Base-by-base conservation (phyloP, 2,113 vertebrate species). In the Xiphorhynchus elegans region DNA sequence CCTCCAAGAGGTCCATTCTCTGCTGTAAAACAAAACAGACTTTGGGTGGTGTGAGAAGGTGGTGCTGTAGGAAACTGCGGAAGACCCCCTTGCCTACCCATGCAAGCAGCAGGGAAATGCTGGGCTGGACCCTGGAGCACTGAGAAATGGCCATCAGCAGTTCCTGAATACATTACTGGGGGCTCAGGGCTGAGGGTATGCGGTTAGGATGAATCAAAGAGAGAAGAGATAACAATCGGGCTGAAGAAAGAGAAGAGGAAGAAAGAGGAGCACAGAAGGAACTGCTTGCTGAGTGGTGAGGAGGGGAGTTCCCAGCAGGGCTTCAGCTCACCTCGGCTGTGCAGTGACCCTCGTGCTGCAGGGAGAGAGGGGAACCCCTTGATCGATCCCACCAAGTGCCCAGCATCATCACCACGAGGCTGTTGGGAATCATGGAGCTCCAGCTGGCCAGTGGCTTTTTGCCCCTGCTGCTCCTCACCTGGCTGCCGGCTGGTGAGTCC, bases 1-100 rank as follows among this genome's bases (percentile, higher is more conserved):
- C 79, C 46, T 86, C 33, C 76, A 13, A 14, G 35, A 18, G 5
- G 15, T 49, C 17, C 2, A 1, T 82, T 69, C 37, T 49, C 33
- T 47, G 81, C 14, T 23, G 23, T n/a, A 7, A 40, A 60, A 6
- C 40, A 42, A 26, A 69, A 10, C 25, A 7, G 66, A 44, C 20
- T 24, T 0, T 0, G 1, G 49, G 46, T 46, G 17, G 19, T 0
- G 0, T 2, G 3, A 42, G 42, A 23, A 63, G 42, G 18, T 9
- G 7, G 20, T 5, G 4, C 64, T 40, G 49, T 14, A 21, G 64
- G 44, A 23, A 49, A 40, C 46, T 16, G 49, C 9, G n/a, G 13
- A 26, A 50, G n/a, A n/a, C n/a, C n/a, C n/a, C n/a, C 8, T 1
- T 18, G 1, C 35, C 25, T 2, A 7, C 35, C 29, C 2, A 0